Evolutionary conservation across 2,113 vertebrate genomes (phyloP).

Genomic region (Benitochromis conjunctus): DNA sequence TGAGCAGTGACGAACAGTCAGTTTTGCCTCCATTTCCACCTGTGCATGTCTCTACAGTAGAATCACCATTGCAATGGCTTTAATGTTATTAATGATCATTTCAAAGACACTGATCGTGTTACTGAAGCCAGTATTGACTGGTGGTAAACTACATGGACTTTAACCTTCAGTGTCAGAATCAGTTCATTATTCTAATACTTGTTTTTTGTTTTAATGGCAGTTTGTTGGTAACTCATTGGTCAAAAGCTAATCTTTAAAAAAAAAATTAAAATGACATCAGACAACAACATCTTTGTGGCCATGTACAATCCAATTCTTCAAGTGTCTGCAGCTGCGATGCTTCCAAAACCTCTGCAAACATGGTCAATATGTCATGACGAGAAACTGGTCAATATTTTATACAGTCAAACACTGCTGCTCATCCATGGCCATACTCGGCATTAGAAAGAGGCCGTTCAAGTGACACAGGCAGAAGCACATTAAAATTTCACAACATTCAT

Average conservation of each 20-base stretch:
- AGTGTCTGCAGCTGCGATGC: not conserved
- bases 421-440: not conserved
- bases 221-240: not conserved
- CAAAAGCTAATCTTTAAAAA: not conserved
- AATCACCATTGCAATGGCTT: not conserved
- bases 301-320: not conserved
- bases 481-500: constrained; percentile 47
- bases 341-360: not conserved
- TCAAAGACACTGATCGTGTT: not conserved
- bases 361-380: constrained; percentile 25
- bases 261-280: not conserved
- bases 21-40: not conserved
- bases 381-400: constrained; percentile 28
- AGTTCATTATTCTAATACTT: not conserved
- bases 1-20: not conserved
- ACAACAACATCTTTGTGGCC: not conserved
- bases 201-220: not conserved
- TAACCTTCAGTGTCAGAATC: not conserved
- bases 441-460: not conserved
- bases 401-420: not conserved
- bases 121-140: not conserved
- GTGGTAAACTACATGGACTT: not conserved
- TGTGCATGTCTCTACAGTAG: not conserved
- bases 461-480: constrained; percentile 21
- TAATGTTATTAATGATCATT: not conserved